Evolutionary conservation across 2,888 invertebrate species (phyloP).

Genomic region (Drosophila quinaria): DNA sequence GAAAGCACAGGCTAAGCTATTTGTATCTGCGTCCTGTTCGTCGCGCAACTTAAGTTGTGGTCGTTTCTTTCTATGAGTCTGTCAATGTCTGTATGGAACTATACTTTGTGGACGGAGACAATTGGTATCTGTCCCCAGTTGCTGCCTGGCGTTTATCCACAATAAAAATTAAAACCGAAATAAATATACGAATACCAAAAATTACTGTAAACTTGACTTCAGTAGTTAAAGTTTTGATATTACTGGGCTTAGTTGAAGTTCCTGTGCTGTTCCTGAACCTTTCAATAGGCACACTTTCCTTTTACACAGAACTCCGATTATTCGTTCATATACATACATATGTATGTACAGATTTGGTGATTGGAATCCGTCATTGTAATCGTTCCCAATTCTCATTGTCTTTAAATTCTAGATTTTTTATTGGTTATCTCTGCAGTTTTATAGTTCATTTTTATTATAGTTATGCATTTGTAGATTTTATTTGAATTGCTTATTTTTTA

Average conservation of each 20-base stretch:
- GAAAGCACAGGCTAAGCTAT: constrained; percentile 33
- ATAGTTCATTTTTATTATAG: constrained; percentile 6
- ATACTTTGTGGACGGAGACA: background rate
- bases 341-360: background rate
- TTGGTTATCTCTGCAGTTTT: background rate
- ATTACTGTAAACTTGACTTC: background rate
- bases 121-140: background rate
- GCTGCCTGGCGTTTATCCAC: background rate
- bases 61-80: background rate
- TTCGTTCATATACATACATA: background rate
- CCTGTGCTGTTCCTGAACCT: background rate
- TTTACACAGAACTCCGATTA: background rate
- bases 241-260: background rate
- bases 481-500: constrained; percentile 23
- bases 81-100: background rate
- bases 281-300: background rate
- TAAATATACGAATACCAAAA: background rate
- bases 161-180: background rate
- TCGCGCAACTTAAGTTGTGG: background rate
- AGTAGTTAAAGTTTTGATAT: background rate
- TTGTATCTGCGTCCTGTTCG: background rate
- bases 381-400: background rate
- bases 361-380: background rate
- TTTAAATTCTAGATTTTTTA: background rate
- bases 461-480: constrained; percentile 20